phyloP scores from a whole-genome alignment of 2,888 invertebrate genomes.

The Habroteleia sp. region DNA sequence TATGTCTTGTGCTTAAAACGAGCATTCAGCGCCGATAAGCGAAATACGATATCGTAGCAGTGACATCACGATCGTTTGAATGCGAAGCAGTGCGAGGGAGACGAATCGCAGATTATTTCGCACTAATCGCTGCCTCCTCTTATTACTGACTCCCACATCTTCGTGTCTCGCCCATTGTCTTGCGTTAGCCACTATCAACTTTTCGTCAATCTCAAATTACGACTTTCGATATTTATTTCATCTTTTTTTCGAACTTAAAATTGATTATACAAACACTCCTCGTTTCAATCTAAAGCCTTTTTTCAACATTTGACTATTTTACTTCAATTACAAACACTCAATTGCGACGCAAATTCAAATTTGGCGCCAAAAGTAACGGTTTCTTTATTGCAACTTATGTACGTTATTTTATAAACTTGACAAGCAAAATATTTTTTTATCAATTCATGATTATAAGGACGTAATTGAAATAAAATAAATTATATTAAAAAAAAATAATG shows the following conservation, averaged over 20 bases:
- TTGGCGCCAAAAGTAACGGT: neutral
- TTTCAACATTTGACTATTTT: too few species aligned
- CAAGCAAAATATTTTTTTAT: too few species aligned
- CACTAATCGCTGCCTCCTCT: slow-evolving; percentile 55
- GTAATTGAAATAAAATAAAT: too few species aligned
- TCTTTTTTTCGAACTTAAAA: too few species aligned
- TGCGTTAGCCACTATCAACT: slow-evolving; percentile 47
- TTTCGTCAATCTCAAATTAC: slow-evolving; percentile 37
- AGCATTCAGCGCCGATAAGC: slow-evolving; percentile 76
- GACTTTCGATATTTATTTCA: slow-evolving; percentile 27
- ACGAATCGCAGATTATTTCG: slow-evolving; percentile 54
- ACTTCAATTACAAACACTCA: too few species aligned
- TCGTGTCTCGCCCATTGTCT: slow-evolving; percentile 44
- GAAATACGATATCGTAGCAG: slow-evolving; percentile 75
- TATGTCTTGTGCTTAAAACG: slow-evolving; percentile 71
- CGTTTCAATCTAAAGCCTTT: neutral
- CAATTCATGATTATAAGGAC: too few species aligned
- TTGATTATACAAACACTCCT: too few species aligned
- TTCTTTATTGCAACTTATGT: too few species aligned
- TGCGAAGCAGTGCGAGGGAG: slow-evolving; percentile 49
- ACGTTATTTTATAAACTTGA: too few species aligned
- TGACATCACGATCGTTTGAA: slow-evolving; percentile 75
- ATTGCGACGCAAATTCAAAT: too few species aligned
- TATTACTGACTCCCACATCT: slow-evolving; percentile 46
- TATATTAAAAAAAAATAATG: too few species aligned